A percentile compares a stretch with the other conserved stretches of the same genome.
Evolutionary conservation across 2,888 invertebrate species (phyloP).

Genomic region (Agrochola circellaris): DNA sequence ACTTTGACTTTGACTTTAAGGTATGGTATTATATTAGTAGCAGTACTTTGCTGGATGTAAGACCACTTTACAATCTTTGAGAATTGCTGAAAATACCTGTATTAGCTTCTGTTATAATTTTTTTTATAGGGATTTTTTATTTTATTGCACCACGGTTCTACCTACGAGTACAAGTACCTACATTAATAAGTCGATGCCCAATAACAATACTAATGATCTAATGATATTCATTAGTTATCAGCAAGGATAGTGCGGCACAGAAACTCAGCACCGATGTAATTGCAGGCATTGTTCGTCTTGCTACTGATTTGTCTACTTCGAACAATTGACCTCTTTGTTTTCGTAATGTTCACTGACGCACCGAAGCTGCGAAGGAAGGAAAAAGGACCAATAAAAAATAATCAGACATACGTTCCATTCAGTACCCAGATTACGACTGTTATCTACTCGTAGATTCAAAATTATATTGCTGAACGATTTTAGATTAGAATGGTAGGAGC

Average conservation of each 20-base stretch:
- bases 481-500: constrained; percentile 3
- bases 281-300: constrained; percentile 62
- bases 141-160: background rate
- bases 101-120: background rate
- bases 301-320: constrained; percentile 51
- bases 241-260: constrained; percentile 65
- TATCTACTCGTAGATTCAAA: constrained; percentile 35
- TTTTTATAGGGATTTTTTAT: no score
- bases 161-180: background rate
- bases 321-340: constrained; percentile 57
- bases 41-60: background rate
- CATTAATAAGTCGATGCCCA: constrained; percentile 23
- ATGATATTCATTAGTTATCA: constrained; percentile 64
- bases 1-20: no score
- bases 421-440: constrained; percentile 20
- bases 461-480: constrained; percentile 31
- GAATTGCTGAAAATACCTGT: background rate
- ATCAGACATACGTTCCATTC: constrained; percentile 29
- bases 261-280: constrained; percentile 64
- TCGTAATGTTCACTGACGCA: constrained; percentile 41
- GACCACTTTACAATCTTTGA: background rate
- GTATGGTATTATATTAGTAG: background rate
- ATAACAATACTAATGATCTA: constrained; percentile 62
- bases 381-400: constrained; percentile 41
- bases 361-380: constrained; percentile 16